Percentiles rank a stretch among this genome's conserved stretches.
Evolutionary conservation across 2,797 vertebrate genomes (phyloP).

Genomic region (Otolemur crassicaudatus): DNA sequence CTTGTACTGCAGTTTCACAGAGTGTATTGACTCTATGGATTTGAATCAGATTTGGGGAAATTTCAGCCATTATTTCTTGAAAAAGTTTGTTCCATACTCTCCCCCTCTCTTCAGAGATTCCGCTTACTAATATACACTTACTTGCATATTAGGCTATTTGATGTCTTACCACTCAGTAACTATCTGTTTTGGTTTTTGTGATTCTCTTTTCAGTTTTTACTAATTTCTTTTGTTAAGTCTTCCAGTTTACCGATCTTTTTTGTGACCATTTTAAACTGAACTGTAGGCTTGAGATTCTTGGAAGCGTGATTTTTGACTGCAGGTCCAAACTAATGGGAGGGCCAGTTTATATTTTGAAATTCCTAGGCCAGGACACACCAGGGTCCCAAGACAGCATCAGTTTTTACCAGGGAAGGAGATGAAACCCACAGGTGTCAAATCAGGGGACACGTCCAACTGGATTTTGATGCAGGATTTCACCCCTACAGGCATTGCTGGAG

Average conservation of each 20-base stretch:
- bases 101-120: background rate
- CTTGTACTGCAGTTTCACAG: background rate
- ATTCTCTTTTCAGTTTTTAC: background rate
- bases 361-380: background rate
- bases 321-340: background rate
- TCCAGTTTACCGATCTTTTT: background rate
- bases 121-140: background rate
- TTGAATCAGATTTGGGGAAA: background rate
- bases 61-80: background rate
- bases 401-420: too few species aligned
- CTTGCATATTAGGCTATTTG: background rate
- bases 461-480: too few species aligned
- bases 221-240: background rate
- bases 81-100: background rate
- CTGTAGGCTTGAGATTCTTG: background rate
- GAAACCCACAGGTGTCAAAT: too few species aligned
- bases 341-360: background rate
- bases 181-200: background rate
- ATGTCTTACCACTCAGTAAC: background rate
- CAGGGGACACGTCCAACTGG: too few species aligned
- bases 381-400: too few species aligned
- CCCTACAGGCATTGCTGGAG: too few species aligned
- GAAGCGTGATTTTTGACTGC: background rate
- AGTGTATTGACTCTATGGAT: background rate
- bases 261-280: background rate